These are phyloP conservation scores for Acanthococcus lagerstroemiae DNA, from an alignment of 2,888 invertebrate species.

Conservation along the genomic window DNA sequence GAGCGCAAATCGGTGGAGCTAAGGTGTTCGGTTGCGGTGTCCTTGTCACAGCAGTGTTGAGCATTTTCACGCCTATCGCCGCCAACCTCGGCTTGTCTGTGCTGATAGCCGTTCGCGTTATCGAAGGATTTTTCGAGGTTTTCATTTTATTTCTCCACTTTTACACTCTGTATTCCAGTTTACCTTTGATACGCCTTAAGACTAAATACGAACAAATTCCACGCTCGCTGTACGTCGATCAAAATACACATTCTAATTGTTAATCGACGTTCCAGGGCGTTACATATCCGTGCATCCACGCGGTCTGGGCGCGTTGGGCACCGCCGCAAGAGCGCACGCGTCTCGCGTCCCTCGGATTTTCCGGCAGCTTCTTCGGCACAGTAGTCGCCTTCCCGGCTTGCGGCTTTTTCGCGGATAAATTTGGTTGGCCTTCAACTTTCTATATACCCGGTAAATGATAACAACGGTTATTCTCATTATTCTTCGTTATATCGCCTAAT, in stretches of 20 bases:
- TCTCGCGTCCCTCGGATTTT: constrained; percentile 71
- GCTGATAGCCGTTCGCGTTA: constrained; percentile 59
- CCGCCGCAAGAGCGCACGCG: constrained; percentile 67
- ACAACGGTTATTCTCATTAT: too few relatives aligned
- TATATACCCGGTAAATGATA: constrained; percentile 58
- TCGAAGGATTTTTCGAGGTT: constrained; percentile 77
- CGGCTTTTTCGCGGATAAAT: constrained; percentile 58
- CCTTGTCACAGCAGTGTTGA: constrained; percentile 64
- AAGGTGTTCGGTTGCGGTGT: constrained; percentile 67
- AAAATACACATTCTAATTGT: too few relatives aligned
- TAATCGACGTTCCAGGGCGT: constrained; percentile 61
- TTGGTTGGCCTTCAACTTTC: constrained; percentile 74
- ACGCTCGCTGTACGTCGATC: too few relatives aligned
- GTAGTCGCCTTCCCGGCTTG: constrained; percentile 72
- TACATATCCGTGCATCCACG: constrained; percentile 69
- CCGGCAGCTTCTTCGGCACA: constrained; percentile 76
- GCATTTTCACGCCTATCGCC: constrained; percentile 67
- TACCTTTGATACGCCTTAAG: too few relatives aligned
- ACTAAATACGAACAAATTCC: too few relatives aligned
- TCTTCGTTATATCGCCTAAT: too few relatives aligned
- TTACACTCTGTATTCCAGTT: too few relatives aligned
- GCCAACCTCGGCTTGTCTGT: constrained; percentile 46
- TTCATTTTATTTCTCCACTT: too few relatives aligned
- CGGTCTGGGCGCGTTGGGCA: constrained; percentile 75
- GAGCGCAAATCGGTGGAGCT: constrained; percentile 71